Conservation (phyloP, 1,140 invertebrate genomes). For the Venturia canescens region DNA sequence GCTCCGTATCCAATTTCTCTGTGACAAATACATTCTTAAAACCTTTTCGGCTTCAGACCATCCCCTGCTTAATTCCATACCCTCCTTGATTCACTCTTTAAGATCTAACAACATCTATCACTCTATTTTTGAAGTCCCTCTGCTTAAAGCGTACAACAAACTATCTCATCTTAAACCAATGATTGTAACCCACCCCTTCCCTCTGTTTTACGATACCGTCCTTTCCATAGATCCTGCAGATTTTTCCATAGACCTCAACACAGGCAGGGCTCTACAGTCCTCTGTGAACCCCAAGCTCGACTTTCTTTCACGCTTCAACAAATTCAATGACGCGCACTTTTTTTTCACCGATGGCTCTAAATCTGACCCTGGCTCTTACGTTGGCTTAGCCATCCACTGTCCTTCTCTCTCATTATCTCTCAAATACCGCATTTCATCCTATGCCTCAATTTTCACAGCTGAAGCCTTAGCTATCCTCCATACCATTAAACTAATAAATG, state of each 20-base stretch:
- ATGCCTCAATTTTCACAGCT: conserved; percentile 13
- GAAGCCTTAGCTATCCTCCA: conserved; percentile 4
- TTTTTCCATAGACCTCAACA: neutral
- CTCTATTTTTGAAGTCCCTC: neutral
- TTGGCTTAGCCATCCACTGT: neutral
- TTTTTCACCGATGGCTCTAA: conserved; percentile 24
- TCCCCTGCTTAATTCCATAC: neutral
- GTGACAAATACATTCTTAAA: neutral
- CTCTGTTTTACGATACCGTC: neutral
- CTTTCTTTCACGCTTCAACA: neutral
- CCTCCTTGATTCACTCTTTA: neutral
- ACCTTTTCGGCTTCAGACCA: neutral
- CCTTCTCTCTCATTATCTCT: neutral
- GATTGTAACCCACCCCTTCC: neutral
- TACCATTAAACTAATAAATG: neutral
- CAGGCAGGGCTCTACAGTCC: neutral
- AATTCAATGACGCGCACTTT: neutral
- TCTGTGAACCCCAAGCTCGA: neutral
- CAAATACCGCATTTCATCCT: neutral
- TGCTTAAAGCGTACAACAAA: neutral
- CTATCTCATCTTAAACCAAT: neutral
- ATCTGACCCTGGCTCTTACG: neutral
- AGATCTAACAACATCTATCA: neutral
- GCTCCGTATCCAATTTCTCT: neutral
- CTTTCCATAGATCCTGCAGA: neutral